Evolutionary conservation across 1,140 invertebrate species (phyloP).

Genomic region (Bombus impatiens): DNA sequence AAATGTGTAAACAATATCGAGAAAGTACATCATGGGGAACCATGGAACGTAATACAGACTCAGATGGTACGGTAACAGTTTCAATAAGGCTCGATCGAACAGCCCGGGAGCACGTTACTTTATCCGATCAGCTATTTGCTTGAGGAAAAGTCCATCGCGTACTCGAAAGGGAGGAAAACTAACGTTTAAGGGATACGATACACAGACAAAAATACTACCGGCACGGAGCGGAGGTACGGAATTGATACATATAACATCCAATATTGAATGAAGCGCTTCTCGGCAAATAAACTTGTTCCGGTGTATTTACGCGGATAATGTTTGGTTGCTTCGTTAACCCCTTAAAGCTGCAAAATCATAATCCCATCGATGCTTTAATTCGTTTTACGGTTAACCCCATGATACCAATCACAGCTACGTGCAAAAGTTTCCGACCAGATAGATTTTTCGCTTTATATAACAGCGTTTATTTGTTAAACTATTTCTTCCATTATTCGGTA

Average conservation of each 20-base stretch:
- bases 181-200: neutral
- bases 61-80: constrained; percentile 21
- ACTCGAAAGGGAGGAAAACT: constrained; percentile 4
- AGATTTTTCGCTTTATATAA: no score
- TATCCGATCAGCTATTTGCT: constrained; percentile 32
- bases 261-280: constrained; percentile 17
- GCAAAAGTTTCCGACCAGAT: no score
- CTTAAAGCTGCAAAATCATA: neutral
- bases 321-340: neutral
- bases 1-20: constrained; percentile 1
- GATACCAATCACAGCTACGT: no score
- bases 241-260: constrained; percentile 3
- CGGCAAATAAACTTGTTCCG: no score
- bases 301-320: constrained; percentile 13
- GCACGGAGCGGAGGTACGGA: neutral
- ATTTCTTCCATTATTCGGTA: no score
- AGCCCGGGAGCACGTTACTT: constrained; percentile 5
- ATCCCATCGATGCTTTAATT: neutral
- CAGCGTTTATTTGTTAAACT: no score
- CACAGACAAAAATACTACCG: neutral
- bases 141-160: neutral
- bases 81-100: constrained; percentile 40
- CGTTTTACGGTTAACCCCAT: neutral
- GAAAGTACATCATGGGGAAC: neutral
- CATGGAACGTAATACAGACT: constrained; percentile 6